These are phyloP conservation scores for Leucoptera coffeella DNA, from an alignment of 2,888 invertebrate genomes.

Conservation along the genomic window DNA sequence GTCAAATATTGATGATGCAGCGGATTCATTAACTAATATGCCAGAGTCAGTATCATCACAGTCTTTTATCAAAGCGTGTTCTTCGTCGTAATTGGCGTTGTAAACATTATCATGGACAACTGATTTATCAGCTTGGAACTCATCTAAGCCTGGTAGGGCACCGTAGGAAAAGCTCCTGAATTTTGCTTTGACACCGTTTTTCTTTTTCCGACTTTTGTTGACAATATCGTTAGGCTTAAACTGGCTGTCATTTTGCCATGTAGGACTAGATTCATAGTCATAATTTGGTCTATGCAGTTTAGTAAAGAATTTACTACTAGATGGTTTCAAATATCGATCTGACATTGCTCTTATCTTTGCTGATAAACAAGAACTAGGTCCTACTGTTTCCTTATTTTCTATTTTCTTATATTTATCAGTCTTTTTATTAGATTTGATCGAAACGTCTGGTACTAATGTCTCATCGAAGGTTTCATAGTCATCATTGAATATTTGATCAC, in stretches of 20 bases:
- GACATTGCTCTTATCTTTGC: slow-evolving; percentile 68
- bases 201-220: slow-evolving; percentile 30
- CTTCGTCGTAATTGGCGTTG: slow-evolving; percentile 42
- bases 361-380: slow-evolving; percentile 58
- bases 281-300: slow-evolving; percentile 56
- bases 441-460: slow-evolving; percentile 12
- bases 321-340: slow-evolving; percentile 63
- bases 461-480: slow-evolving; percentile 34
- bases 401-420: slow-evolving; percentile 42
- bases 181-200: slow-evolving; percentile 41
- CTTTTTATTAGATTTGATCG: slow-evolving; percentile 33
- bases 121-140: slow-evolving; percentile 57
- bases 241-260: slow-evolving; percentile 18
- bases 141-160: slow-evolving; percentile 65
- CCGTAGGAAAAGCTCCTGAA: slow-evolving; percentile 71
- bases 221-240: slow-evolving; percentile 20
- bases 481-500: slow-evolving; percentile 49
- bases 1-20: slow-evolving; percentile 59
- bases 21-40: slow-evolving; percentile 67
- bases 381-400: slow-evolving; percentile 39
- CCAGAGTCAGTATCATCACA: slow-evolving; percentile 71
- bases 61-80: slow-evolving; percentile 51
- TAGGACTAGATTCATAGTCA: slow-evolving; percentile 20
- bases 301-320: slow-evolving; percentile 62
- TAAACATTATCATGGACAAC: slow-evolving; percentile 57